A percentile compares a stretch with the other conserved stretches of the same genome.
Conservation (phyloP, 2,113 vertebrate species). For the Damaliscus lunatus region DNA sequence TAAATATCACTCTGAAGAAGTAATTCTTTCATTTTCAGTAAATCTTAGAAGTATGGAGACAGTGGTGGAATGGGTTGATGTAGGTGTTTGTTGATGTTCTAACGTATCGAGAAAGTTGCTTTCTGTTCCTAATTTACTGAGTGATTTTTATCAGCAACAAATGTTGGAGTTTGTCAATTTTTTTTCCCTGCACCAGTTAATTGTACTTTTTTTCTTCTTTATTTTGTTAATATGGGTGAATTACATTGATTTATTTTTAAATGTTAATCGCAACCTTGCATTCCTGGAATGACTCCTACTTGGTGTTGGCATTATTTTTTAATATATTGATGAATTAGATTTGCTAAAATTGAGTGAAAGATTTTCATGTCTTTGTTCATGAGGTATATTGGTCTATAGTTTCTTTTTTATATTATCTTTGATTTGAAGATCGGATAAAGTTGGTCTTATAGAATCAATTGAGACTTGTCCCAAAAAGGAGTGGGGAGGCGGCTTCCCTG, state of each 20-base stretch:
- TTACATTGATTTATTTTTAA: not conserved
- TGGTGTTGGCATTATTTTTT: not conserved
- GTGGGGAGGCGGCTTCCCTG: not conserved
- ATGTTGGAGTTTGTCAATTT: not conserved
- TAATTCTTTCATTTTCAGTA: not conserved
- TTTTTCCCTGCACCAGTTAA: not conserved
- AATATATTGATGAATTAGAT: not conserved
- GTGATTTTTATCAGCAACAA: not conserved
- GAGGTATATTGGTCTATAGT: not conserved
- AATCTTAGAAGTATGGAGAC: not conserved
- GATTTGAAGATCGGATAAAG: not conserved
- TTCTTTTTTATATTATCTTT: not conserved
- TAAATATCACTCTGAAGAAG: not conserved
- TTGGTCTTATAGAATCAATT: not conserved
- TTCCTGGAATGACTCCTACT: not conserved
- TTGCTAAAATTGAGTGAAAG: not conserved
- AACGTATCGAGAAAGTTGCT: not conserved
- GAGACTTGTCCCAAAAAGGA: not conserved
- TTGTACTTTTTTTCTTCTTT: not conserved
- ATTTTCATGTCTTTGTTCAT: not conserved
- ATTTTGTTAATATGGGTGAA: not conserved
- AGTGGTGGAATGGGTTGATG: not conserved
- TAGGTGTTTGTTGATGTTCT: not conserved
- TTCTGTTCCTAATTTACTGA: not conserved
- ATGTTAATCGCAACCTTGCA: not conserved